Percentiles rank a stretch among this genome's conserved stretches.
phyloP scores from a whole-genome alignment of 1,140 invertebrate species.

The Elysia chlorotica region DNA sequence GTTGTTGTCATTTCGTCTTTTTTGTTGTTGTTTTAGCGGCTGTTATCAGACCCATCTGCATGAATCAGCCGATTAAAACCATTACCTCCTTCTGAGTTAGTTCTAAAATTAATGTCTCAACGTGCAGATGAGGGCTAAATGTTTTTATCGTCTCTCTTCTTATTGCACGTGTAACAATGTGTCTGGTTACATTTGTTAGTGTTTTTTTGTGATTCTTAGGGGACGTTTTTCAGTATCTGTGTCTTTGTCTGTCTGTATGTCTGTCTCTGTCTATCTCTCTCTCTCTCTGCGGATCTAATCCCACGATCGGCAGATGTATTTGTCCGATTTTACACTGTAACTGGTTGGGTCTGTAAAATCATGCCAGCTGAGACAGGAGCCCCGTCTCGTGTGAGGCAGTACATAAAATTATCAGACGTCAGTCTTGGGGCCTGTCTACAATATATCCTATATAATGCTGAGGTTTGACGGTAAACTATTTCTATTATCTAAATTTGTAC shows the following conservation, averaged over 20 bases:
- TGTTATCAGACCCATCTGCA: not conserved
- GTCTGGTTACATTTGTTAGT: not conserved
- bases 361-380: not conserved
- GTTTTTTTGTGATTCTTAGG: not conserved
- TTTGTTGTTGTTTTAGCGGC: not conserved
- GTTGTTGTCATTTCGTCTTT: constrained; percentile 1
- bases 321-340: not conserved
- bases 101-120: too few species aligned
- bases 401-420: not conserved
- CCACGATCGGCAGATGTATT: not conserved
- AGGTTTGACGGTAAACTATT: not conserved
- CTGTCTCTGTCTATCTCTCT: not conserved
- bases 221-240: not conserved
- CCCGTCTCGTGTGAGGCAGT: too few species aligned
- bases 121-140: too few species aligned
- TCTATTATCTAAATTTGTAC: not conserved
- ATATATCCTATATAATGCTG: not conserved
- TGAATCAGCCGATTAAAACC: not conserved
- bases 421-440: not conserved
- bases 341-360: not conserved
- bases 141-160: too few species aligned
- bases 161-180: too few species aligned
- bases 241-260: not conserved
- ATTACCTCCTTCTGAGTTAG: not conserved
- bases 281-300: not conserved